A percentile compares a stretch with the other conserved stretches of the same genome.
Evolutionary conservation across 2,113 vertebrate genomes (phyloP).

Genomic region (Phrynosoma platyrhinos): DNA sequence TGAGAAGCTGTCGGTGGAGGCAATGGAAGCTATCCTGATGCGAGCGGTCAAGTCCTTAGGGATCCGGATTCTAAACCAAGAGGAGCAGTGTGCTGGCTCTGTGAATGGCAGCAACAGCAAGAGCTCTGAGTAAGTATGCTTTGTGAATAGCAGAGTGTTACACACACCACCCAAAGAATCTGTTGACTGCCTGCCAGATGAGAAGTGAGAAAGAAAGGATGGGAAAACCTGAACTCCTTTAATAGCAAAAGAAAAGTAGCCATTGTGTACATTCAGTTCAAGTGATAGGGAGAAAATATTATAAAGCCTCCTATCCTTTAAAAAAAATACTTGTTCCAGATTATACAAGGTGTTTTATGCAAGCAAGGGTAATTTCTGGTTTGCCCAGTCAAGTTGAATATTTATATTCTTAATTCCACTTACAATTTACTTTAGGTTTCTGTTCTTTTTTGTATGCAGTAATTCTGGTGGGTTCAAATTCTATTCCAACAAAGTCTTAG

Average conservation of each 20-base stretch:
- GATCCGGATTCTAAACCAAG: constrained; percentile 81
- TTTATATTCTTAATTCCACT: constrained; percentile 52
- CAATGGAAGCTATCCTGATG: constrained; percentile 88
- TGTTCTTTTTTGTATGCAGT: background rate
- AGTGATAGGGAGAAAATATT: constrained; percentile 23
- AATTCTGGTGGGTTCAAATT: constrained; percentile 44
- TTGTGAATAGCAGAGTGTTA: constrained; percentile 76
- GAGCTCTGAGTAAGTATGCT: constrained; percentile 84
- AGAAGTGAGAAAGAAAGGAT: constrained; percentile 30
- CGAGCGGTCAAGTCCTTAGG: constrained; percentile 86
- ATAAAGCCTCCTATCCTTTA: background rate
- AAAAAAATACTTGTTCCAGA: constrained; percentile 42
- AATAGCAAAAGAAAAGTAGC: constrained; percentile 69
- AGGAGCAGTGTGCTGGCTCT: constrained; percentile 60
- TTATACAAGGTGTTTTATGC: constrained; percentile 48
- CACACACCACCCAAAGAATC: constrained; percentile 70
- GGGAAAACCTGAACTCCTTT: constrained; percentile 61
- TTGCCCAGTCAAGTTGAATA: constrained; percentile 29
- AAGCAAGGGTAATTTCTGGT: constrained; percentile 41
- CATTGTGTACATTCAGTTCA: constrained; percentile 50
- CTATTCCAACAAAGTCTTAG: background rate
- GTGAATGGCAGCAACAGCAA: constrained; percentile 74
- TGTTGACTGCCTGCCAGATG: constrained; percentile 72
- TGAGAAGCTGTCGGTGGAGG: constrained; percentile 90
- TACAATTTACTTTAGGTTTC: constrained; percentile 49